Percentiles rank a stretch among this genome's conserved stretches.
phyloP scores from a whole-genome alignment of 1,140 invertebrate genomes.

The Drosophila sp. region DNA sequence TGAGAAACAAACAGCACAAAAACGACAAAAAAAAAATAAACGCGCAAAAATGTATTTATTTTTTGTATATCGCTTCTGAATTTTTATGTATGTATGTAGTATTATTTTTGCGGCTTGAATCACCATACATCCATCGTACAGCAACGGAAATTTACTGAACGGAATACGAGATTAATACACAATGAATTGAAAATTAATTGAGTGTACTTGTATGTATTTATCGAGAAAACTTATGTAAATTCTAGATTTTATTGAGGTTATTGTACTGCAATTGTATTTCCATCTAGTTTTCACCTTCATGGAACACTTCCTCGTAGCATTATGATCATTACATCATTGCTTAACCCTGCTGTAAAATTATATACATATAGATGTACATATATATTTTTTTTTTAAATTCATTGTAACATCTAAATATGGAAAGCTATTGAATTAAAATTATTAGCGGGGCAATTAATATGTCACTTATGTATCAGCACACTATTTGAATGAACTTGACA shows the following conservation, averaged over 20 bases:
- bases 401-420: slow-evolving; percentile 14
- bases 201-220: neutral
- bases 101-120: slow-evolving; percentile 27
- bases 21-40: neutral
- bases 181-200: slow-evolving; percentile 5
- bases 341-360: neutral
- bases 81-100: neutral
- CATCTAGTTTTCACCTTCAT: slow-evolving; percentile 19
- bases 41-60: slow-evolving; percentile 2
- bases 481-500: slow-evolving; percentile 64
- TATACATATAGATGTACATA: too few relatives aligned
- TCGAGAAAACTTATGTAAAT: slow-evolving; percentile 1
- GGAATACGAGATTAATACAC: slow-evolving; percentile 15
- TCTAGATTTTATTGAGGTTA: slow-evolving; percentile 9
- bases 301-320: slow-evolving; percentile 12
- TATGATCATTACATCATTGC: neutral
- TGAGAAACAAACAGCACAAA: neutral
- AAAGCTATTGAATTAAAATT: slow-evolving; percentile 15
- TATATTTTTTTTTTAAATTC: neutral
- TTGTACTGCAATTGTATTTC: slow-evolving; percentile 2
- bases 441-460: slow-evolving; percentile 53
- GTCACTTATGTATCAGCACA: slow-evolving; percentile 29
- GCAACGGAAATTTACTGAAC: slow-evolving; percentile 31
- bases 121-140: neutral
- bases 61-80: too few relatives aligned